phyloP scores from a whole-genome alignment of 2,888 invertebrate species.

The Eristalis pertinax region DNA sequence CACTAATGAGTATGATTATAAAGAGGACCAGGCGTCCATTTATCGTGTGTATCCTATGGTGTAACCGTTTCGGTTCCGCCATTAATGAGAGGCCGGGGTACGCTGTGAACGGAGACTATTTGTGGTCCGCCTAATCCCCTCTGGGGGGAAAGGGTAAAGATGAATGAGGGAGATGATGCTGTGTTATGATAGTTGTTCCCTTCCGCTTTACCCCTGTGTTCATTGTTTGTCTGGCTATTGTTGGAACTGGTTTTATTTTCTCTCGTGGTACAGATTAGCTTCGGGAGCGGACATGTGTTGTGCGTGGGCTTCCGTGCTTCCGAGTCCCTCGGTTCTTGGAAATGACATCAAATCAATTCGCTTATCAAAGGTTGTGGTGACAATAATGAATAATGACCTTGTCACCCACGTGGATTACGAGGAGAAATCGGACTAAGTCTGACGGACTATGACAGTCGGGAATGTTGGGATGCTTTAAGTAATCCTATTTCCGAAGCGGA shows the following conservation, averaged over 20 bases:
- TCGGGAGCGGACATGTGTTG: neutral
- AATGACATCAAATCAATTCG: neutral
- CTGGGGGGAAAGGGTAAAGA: neutral
- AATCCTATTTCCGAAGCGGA: too few relatives aligned
- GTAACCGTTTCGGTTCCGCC: neutral
- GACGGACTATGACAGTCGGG: too few relatives aligned
- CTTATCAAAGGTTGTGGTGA: neutral
- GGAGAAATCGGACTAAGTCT: neutral
- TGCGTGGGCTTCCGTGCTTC: neutral
- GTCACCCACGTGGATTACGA: neutral
- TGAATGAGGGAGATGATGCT: neutral
- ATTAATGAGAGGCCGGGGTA: neutral
- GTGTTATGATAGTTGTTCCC: neutral
- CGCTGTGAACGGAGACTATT: neutral
- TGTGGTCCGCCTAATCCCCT: neutral
- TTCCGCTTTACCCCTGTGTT: neutral
- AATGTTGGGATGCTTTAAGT: too few relatives aligned
- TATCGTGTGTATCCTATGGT: neutral
- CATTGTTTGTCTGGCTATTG: neutral
- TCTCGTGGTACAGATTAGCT: neutral
- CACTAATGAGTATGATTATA: conserved; percentile 43
- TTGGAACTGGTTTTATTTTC: neutral
- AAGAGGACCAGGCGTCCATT: neutral
- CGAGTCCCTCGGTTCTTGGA: neutral
- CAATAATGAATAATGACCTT: neutral